Evolutionary conservation across 2,888 invertebrate genomes (phyloP), one percentile per base, ranked within the genome.

Genomic region (Cosmia trapezina): DNA sequence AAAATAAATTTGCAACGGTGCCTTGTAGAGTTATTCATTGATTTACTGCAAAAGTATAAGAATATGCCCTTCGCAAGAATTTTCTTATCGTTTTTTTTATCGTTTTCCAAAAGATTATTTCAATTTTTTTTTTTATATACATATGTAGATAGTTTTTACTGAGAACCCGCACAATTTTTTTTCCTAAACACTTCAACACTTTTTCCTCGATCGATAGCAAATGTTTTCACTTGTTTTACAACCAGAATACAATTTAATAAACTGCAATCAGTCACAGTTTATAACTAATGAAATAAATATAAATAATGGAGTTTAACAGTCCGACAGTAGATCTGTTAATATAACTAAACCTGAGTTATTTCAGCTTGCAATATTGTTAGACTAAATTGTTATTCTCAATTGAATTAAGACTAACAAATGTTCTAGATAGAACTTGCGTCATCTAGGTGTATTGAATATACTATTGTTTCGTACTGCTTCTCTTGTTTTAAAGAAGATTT

Each of bases 381-480:
- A 67, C 54, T 63, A 70, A 53, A 80, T 67, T 69, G 84, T 83
- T 83, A 78, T 81, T 75, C 61, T 74, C 19, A n/a, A 64, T 80
- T 65, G 28, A 65, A 71, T 60, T 80, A 57, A 77, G 11, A 73
- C 62, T 80, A 83, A 83, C 64, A 82, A 81, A 70, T 67, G 61
- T 14, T 61, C 67, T 66, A 59, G 45, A 45, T 54, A 70, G 45
- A 3, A 70, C 17, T 66, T 59, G 33, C 70, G 54, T 70, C 62
- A 71, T 79, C 33, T 45, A 22, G 4, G 1, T 57, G 12, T 60
- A 9, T 19, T 33, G 6, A 5, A 0, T 22, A 22, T 37, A 66
- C 65, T 47, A 76, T 51, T 43, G 17, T 49, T 54, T 28, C 5
- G 7, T 2, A 7, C 12, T 19, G 37, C 4, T 74, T 8, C 28